Evolutionary conservation across 2,113 vertebrate genomes (phyloP), one percentile per base, ranked within the genome.

Genomic region (Struthidea cinerea): DNA sequence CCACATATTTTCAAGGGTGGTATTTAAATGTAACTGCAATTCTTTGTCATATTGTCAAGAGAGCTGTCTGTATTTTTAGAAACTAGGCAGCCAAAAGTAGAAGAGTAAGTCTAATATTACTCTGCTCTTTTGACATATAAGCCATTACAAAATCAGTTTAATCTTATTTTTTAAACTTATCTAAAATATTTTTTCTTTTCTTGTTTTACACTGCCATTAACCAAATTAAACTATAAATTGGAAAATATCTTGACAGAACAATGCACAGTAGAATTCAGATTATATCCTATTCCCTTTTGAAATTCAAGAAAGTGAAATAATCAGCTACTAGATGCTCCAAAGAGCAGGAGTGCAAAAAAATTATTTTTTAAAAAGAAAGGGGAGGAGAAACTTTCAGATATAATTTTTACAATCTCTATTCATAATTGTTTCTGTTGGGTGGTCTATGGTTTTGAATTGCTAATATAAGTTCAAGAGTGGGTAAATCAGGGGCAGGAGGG

Each of bases 11-110:
- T 89, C 77, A 75, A 71, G 27, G 19, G 7, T 75, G 49, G 5
- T 39, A 63, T 67, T 84, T 93, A 89, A 91, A 91, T 35, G 7
- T 59, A 78, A 75, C 42, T 63, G 47, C 33, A 89, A 84, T 82
- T 89, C 81, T 94, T 68, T 67, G 32, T 46, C 84, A 87, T 64
- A 83, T 28, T 74, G 37, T 57, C 59, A 86, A 50, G 42, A 56
- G 39, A 70, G 4, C 70, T 84, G 42, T 18, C 39, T 67, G 21
- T 68, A 75, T 68, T 88, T 93, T 92, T 83, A 90, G 78, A 79
- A 94, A 68, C 18, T 32, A 77, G 39, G 24, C 56, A 89, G 52
- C 8, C 39, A 87, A 67, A 93, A 87, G 78, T 78, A 84, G 73
- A 91, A 70, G 11, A 89, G 9, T 33, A 77, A 39, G 28, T 84